Conservation (phyloP, 2,888 invertebrate genomes). For the Aricia artaxerxes region DNA sequence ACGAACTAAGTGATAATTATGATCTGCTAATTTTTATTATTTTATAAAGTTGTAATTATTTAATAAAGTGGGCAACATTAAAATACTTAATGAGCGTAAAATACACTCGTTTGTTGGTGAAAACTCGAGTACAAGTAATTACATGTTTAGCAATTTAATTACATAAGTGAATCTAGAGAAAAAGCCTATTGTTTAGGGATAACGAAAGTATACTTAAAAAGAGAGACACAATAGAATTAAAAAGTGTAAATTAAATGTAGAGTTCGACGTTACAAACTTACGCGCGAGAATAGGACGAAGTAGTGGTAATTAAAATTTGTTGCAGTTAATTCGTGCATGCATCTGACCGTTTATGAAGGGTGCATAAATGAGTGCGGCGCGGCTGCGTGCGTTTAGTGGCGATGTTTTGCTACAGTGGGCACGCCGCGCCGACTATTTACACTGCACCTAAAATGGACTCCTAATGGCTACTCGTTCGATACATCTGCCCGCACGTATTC, state of each 20-base stretch:
- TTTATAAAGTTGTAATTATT: slow-evolving; percentile 8
- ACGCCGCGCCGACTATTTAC: slow-evolving; percentile 63
- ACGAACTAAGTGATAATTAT: not conserved
- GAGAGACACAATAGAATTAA: not conserved
- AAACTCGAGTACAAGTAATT: slow-evolving; percentile 16
- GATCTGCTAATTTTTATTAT: slow-evolving; percentile 13
- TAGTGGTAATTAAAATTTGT: slow-evolving; percentile 25
- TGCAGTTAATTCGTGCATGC: slow-evolving; percentile 46
- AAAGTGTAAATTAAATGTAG: slow-evolving; percentile 2
- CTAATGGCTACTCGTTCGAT: slow-evolving; percentile 74
- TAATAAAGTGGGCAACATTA: slow-evolving; percentile 13
- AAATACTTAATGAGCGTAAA: slow-evolving; percentile 28
- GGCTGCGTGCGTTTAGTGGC: slow-evolving; percentile 49
- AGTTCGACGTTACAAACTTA: not conserved
- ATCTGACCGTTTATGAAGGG: slow-evolving; percentile 72
- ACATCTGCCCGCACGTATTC: slow-evolving; percentile 75
- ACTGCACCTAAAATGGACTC: slow-evolving; percentile 76
- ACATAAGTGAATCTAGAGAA: not conserved
- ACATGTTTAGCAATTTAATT: not conserved
- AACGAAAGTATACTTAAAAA: not conserved
- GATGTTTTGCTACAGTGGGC: slow-evolving; percentile 62
- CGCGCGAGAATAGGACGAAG: not conserved
- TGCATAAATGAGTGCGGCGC: slow-evolving; percentile 68
- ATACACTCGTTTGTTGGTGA: slow-evolving; percentile 21
- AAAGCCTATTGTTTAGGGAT: not conserved